Percentiles rank a stretch among this genome's conserved stretches.
phyloP scores from a whole-genome alignment of 2,113 vertebrate species.

The Labeo rohita region DNA sequence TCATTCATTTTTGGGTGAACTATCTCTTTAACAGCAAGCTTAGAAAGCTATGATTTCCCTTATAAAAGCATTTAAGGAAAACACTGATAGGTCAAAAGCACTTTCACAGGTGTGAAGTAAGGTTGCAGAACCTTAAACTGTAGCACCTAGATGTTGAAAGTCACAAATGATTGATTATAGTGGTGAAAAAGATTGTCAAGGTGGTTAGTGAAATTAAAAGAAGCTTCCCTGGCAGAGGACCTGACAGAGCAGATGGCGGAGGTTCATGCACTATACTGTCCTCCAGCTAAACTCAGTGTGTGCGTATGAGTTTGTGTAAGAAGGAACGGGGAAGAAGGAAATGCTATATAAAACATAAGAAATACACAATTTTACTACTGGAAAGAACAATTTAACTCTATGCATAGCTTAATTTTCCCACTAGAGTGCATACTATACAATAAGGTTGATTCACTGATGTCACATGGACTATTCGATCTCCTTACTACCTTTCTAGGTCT shows the following conservation, averaged over 20 bases:
- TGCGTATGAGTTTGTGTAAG: conserved; percentile 1
- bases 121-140: background rate
- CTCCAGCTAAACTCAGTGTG: conserved; percentile 13
- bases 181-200: conserved; percentile 68
- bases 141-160: background rate
- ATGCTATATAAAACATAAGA: background rate
- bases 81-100: background rate
- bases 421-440: too few species aligned
- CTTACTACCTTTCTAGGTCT: too few species aligned
- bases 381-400: too few species aligned
- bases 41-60: background rate
- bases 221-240: conserved; percentile 67
- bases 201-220: conserved; percentile 72
- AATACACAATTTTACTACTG: background rate
- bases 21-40: background rate
- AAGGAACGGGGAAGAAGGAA: background rate
- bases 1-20: too few species aligned
- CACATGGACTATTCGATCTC: too few species aligned
- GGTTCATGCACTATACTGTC: conserved; percentile 8
- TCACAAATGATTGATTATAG: conserved; percentile 69
- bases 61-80: background rate
- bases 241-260: conserved; percentile 61
- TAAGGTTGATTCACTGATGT: too few species aligned
- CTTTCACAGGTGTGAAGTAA: background rate
- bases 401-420: too few species aligned